Evolutionary conservation across 2,113 vertebrate genomes (phyloP).

Genomic region (Machaerirhynchus nigripectus): DNA sequence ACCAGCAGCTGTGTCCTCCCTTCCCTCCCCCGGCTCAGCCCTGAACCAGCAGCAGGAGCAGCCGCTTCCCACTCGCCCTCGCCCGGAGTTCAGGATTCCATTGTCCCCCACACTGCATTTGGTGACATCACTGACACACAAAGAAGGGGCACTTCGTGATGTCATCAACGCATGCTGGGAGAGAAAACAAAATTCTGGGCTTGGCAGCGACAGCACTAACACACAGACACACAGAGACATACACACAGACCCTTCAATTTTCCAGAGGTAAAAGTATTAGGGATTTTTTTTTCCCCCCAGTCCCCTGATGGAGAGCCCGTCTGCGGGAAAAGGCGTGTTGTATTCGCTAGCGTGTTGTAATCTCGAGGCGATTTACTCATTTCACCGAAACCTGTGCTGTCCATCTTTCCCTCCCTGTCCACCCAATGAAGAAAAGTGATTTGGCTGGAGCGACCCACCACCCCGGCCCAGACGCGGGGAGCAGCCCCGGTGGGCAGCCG

Average conservation of each 20-base stretch:
- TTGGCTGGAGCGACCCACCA: neutral
- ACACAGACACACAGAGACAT: neutral
- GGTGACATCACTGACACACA: conserved; percentile 63
- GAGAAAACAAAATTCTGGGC: conserved; percentile 43
- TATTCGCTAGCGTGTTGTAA: neutral
- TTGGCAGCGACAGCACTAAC: neutral
- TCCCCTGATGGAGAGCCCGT: neutral
- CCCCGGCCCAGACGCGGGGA: neutral
- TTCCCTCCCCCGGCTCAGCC: conserved; percentile 18
- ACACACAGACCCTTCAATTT: neutral
- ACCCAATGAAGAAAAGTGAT: neutral
- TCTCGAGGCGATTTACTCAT: neutral
- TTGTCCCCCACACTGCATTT: conserved; percentile 62
- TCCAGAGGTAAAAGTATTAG: neutral
- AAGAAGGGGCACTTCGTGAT: conserved; percentile 58
- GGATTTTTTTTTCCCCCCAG: neutral
- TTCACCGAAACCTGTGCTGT: neutral
- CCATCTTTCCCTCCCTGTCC: neutral
- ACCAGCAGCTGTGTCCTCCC: conserved; percentile 3
- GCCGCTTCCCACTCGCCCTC: conserved; percentile 13
- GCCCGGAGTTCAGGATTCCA: conserved; percentile 50
- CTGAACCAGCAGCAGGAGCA: conserved; percentile 12
- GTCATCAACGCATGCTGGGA: conserved; percentile 57
- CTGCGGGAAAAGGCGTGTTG: neutral
- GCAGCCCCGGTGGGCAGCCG: neutral